Conservation (phyloP, 2,888 invertebrate species). For the Diarsia brunnea region DNA sequence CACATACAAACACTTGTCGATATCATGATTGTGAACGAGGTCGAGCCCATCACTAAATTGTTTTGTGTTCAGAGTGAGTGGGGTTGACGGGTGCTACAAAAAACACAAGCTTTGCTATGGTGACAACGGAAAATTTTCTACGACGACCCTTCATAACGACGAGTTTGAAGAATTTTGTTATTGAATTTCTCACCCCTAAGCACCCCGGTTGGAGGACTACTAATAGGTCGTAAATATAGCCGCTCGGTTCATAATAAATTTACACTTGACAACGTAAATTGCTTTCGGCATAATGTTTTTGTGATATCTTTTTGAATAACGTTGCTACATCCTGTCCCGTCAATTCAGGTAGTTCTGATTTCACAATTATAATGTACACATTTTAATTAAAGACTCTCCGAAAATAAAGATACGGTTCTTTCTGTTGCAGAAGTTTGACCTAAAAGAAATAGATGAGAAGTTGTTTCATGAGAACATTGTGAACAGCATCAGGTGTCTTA, state of each 20-base stretch:
- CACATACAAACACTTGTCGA: conserved; percentile 42
- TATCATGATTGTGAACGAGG: conserved; percentile 34
- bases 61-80: conserved; percentile 82
- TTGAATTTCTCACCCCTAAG: conserved; percentile 84
- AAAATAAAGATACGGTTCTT: background rate
- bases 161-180: conserved; percentile 82
- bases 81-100: conserved; percentile 86
- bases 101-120: conserved; percentile 81
- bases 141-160: conserved; percentile 78
- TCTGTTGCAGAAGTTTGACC: conserved; percentile 11
- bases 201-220: conserved; percentile 70
- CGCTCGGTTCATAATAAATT: conserved; percentile 79
- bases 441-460: conserved; percentile 22
- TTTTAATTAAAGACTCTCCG: conserved; percentile 20
- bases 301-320: conserved; percentile 61
- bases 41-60: conserved; percentile 73
- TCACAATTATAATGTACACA: conserved; percentile 33
- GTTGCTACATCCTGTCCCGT: conserved; percentile 57
- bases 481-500: conserved; percentile 27
- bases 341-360: conserved; percentile 61
- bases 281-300: conserved; percentile 71
- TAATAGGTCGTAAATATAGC: conserved; percentile 83
- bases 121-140: conserved; percentile 85
- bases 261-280: conserved; percentile 78
- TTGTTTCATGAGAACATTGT: conserved; percentile 44